A percentile compares a stretch with the other conserved stretches of the same genome.
These are phyloP conservation scores for Euplagia quadripunctaria DNA, from an alignment of 2,888 invertebrate species.

Conservation along the genomic window DNA sequence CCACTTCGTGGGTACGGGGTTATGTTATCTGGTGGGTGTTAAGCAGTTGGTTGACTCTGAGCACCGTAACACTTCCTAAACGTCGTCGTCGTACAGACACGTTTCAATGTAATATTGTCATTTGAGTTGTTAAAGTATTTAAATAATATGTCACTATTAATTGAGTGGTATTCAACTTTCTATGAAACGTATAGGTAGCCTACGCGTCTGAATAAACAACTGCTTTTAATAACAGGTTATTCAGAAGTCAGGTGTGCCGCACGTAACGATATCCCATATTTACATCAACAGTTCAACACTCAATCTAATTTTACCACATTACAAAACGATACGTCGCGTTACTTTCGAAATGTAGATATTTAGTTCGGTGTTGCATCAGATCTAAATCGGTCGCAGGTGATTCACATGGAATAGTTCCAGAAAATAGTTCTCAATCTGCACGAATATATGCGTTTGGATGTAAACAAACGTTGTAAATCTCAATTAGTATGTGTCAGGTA, in stretches of 20 bases:
- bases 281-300: slow-evolving; percentile 27
- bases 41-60: not conserved
- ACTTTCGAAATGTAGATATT: slow-evolving; percentile 56
- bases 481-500: slow-evolving; percentile 17
- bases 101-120: not conserved
- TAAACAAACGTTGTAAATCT: slow-evolving; percentile 41
- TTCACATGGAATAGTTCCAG: slow-evolving; percentile 80
- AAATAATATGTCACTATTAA: not conserved
- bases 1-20: too few relatives aligned
- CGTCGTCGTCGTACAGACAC: not conserved
- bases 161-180: not conserved
- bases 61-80: too few relatives aligned
- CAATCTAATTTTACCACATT: slow-evolving; percentile 54
- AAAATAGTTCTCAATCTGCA: slow-evolving; percentile 57
- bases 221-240: not conserved
- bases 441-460: slow-evolving; percentile 39
- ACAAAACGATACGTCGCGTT: slow-evolving; percentile 56
- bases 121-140: not conserved
- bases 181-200: not conserved
- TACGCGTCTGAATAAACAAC: not conserved
- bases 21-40: too few relatives aligned
- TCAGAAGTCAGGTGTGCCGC: not conserved
- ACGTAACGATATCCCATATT: not conserved
- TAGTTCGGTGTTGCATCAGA: slow-evolving; percentile 76
- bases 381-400: slow-evolving; percentile 80